Evolutionary conservation across 2,797 vertebrate genomes (phyloP), one percentile per base, ranked within the genome.

Genomic region (Enteromius radiatus): DNA sequence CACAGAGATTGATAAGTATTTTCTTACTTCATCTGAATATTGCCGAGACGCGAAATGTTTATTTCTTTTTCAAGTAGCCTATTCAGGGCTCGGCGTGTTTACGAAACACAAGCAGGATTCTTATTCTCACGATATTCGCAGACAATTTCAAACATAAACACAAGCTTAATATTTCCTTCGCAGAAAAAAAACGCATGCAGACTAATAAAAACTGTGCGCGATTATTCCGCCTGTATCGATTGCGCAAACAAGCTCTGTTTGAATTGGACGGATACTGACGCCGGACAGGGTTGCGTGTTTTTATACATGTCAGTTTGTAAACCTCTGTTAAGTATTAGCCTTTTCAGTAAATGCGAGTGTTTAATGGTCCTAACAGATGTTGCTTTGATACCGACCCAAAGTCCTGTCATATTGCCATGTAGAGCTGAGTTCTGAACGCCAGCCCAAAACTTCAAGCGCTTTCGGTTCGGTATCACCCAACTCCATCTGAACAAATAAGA

Each of bases 131-230:
- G 28, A 69, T n/a, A 69, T 81, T 49, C 12, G 45, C 38, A 79
- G 84, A 52, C 78, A 78, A 84, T 87, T 85, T 77, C 38, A 76
- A 75, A 80, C 61, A 70, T 43, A 80, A 85, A 77, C 73, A 78
- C 56, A 77, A 15, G 33, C 73, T 49, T 71, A 43, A 52, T 45
- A 38, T 61, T 54, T 31, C 28, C 45, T 19, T 17, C 5, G 2
- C 69, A 17, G 2, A 15, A 26, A 47, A 23, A 43, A 45, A 41
- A 23, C 0, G n/a, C 69, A 45, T 21, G 31, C 65, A 49, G 65
- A 65, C 76, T 64, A 52, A 71, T 47, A 78, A 80, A 83, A 81
- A 76, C 38, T 12, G 31, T 28, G 15, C 38, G 41, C 45, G 63
- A 33, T 33, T 10, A 54, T 47, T 79, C 23, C 10, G 21, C 64